Evolutionary conservation across 2,797 vertebrate species (phyloP).

Genomic region (Sus cebifrons): DNA sequence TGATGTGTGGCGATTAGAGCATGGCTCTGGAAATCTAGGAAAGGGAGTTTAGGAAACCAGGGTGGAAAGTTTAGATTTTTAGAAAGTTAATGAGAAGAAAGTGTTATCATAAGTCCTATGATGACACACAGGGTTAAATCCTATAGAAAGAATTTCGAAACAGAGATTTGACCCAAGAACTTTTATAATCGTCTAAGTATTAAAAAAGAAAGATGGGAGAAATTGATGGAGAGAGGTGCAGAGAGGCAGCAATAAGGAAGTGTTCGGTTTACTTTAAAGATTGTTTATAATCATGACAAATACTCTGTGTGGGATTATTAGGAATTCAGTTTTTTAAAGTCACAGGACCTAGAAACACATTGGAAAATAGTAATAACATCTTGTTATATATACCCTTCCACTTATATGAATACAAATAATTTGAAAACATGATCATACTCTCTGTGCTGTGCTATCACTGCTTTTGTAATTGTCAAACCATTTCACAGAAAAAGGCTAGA

Average conservation of each 20-base stretch:
- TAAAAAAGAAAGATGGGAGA: not conserved
- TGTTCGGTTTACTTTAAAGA: constrained; percentile 33
- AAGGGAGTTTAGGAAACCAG: not conserved
- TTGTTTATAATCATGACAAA: not conserved
- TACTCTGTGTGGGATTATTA: not conserved
- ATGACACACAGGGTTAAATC: not conserved
- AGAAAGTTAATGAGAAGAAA: not conserved
- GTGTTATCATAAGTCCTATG: not conserved
- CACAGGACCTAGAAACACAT: not conserved
- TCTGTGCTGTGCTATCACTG: not conserved
- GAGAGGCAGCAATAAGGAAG: not conserved
- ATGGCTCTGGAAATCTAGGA: not conserved
- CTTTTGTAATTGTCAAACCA: not conserved
- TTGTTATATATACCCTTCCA: not conserved
- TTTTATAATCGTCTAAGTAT: not conserved
- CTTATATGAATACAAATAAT: not conserved
- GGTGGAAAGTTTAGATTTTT: not conserved
- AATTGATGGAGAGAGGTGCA: not conserved
- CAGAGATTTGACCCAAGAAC: not conserved
- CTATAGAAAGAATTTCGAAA: not conserved
- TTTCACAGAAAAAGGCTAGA: not conserved
- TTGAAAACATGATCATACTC: not conserved
- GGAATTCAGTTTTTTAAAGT: not conserved
- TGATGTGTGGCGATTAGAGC: accelerated
- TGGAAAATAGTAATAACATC: not conserved